Evolutionary conservation across 2,797 vertebrate genomes (phyloP), one percentile per base, ranked within the genome.

Genomic region (Pseudopleuronectes americanus): DNA sequence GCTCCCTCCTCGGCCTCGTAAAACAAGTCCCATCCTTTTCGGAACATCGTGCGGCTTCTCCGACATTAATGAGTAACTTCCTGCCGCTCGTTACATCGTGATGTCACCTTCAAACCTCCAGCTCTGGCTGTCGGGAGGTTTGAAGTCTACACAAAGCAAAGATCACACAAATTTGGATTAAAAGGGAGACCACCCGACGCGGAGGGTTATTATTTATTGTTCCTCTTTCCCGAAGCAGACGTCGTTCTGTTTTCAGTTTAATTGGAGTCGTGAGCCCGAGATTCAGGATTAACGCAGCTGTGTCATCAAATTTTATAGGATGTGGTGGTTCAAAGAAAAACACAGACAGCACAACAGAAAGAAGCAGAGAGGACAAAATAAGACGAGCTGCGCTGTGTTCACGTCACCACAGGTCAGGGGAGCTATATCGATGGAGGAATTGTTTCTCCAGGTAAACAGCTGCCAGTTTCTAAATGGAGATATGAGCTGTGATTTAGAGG

Each of bases 21-120:
- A 92, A 91, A 70, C 61, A 54, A 66, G 71, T 75, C 59, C 72
- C 65, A 51, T 87, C 74, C 78, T 71, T 81, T 65, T 68, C 64
- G 38, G 76, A 83, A 77, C 76, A 81, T 80, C 41, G 23, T 67
- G 64, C 38, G 55, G 65, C 68, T 71, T 74, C 12, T 19, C 57
- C 69, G 54, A 57, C 48, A 85, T 76, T 85, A 79, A 80, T 87
- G 66, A 85, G 55, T 7, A 1, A 45, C 43, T 45, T 45, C 43
- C 43, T 45, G 43, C 6, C 0, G 43, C 43, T 45, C 16, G 16
- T 77, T 77, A 57, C 79, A 66, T 72, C 61, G 77, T 89, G 74
- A 92, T 61, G 79, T 90, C 77, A 89, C 68, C 74, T 41, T 65
- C 75, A 90, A 24, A 24, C 87, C 88, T 84, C 83, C 67, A 68